These are phyloP conservation scores for Hycleus phaleratus DNA, from an alignment of 1,140 invertebrate genomes.

Conservation along the genomic window DNA sequence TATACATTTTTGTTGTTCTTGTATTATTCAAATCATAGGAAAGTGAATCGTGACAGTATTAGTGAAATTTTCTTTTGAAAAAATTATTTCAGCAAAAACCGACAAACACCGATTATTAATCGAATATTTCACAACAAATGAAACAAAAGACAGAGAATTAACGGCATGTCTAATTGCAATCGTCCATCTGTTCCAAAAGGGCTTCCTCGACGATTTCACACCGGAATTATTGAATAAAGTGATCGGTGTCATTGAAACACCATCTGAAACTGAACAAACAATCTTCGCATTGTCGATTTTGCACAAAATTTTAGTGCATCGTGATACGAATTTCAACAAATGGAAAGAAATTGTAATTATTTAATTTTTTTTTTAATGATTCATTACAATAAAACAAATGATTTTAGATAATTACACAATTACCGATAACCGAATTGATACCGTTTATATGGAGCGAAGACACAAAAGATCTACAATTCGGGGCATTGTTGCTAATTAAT, in stretches of 20 bases:
- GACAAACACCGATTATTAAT: slow-evolving; percentile 19
- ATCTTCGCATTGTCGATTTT: slow-evolving; percentile 26
- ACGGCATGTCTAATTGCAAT: slow-evolving; percentile 26
- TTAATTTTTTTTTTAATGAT: background rate
- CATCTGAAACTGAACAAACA: slow-evolving; percentile 19
- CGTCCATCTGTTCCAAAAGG: slow-evolving; percentile 28
- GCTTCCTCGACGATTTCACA: slow-evolving; percentile 18
- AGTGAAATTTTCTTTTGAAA: no score
- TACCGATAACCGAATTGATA: slow-evolving; percentile 21
- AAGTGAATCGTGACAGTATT: no score
- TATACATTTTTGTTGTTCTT: no score
- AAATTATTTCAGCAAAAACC: slow-evolving; percentile 6
- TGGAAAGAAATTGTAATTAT: slow-evolving; percentile 25
- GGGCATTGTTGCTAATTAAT: slow-evolving; percentile 28
- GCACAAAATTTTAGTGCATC: slow-evolving; percentile 29
- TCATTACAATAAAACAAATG: background rate
- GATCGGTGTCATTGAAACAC: slow-evolving; percentile 13
- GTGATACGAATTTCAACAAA: slow-evolving; percentile 16
- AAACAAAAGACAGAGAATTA: slow-evolving; percentile 17
- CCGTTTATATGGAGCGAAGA: slow-evolving; percentile 19
- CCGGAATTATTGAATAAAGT: slow-evolving; percentile 21
- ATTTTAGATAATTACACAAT: slow-evolving; percentile 25
- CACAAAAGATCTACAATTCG: slow-evolving; percentile 24
- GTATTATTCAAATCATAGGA: no score
- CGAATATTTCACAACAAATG: slow-evolving; percentile 15